phyloP scores from a whole-genome alignment of 2,888 invertebrate genomes.

The Imbricaverruca yamaguchii region DNA sequence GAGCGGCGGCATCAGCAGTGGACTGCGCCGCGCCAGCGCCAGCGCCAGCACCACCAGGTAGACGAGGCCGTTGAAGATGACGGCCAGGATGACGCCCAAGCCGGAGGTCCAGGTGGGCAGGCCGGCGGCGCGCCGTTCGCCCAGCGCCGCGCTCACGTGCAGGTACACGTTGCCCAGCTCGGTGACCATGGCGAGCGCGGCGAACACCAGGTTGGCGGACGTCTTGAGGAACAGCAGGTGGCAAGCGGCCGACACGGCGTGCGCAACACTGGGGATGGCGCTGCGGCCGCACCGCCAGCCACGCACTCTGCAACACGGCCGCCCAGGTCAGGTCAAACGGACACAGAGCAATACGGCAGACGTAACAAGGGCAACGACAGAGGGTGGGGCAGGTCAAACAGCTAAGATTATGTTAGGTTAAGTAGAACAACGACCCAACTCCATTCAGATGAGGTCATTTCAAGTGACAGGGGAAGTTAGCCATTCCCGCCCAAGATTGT shows the following conservation, averaged over 20 bases:
- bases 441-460: too few species aligned
- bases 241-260: constrained; percentile 9
- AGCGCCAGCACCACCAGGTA: constrained; percentile 10
- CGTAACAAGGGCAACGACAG: too few species aligned
- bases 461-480: too few species aligned
- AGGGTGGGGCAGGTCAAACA: too few species aligned
- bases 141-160: neutral
- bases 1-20: constrained; percentile 1
- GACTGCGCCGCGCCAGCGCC: constrained; percentile 1
- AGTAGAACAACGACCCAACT: too few species aligned
- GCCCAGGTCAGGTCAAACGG: neutral
- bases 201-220: neutral
- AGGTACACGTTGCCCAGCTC: neutral
- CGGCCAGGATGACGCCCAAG: neutral
- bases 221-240: constrained; percentile 1
- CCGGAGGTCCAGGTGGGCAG: neutral
- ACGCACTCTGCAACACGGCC: neutral
- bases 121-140: neutral
- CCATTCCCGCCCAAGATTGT: too few species aligned
- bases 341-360: too few species aligned
- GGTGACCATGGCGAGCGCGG: neutral
- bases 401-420: too few species aligned
- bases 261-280: neutral
- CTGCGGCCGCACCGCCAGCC: neutral
- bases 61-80: constrained; percentile 14